Evolutionary conservation across 2,797 vertebrate genomes (phyloP).

Genomic region (Poeciliopsis presidionis): DNA sequence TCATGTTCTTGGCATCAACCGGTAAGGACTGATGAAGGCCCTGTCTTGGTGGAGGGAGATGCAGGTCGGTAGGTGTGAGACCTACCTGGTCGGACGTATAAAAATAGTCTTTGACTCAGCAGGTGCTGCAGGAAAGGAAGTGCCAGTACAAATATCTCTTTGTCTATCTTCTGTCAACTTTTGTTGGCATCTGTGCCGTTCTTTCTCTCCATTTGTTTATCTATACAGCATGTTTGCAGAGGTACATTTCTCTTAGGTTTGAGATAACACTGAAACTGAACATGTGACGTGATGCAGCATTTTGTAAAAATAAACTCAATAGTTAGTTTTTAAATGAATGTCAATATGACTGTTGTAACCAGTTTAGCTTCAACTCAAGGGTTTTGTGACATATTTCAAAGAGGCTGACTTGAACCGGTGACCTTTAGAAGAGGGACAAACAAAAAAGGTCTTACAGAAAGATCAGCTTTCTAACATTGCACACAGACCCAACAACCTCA

Average conservation of each 20-base stretch:
- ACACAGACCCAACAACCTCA: background rate
- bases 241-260: background rate
- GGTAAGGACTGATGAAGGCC: background rate
- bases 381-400: background rate
- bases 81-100: slow-evolving; percentile 2
- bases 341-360: background rate
- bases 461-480: background rate
- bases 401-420: background rate
- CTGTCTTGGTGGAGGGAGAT: background rate
- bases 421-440: background rate
- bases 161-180: background rate
- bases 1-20: background rate
- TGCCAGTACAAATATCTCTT: background rate
- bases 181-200: background rate
- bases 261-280: background rate
- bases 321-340: background rate
- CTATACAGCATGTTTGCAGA: background rate
- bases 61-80: background rate
- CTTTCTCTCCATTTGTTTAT: background rate
- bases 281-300: background rate
- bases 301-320: background rate
- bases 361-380: background rate
- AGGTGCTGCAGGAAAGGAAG: background rate
- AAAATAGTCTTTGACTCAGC: slow-evolving; percentile 51
- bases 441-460: background rate